Conservation (phyloP, 2,888 invertebrate species). For the Hanleya hanleyi region DNA sequence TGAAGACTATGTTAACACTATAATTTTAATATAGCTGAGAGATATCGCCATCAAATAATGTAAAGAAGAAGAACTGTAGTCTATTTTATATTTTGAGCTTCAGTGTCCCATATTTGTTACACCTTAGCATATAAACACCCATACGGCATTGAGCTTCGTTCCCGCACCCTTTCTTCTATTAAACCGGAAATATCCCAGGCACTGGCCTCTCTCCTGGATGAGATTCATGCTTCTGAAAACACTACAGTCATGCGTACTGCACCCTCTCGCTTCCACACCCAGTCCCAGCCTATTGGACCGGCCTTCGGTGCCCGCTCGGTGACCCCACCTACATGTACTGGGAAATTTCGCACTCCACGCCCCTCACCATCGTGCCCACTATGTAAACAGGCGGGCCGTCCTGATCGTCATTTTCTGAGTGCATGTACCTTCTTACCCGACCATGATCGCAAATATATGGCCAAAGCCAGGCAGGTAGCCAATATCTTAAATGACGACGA, state of each 20-base stretch:
- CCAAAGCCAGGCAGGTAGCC: too few species aligned
- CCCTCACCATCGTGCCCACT: conserved; percentile 22
- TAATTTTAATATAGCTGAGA: too few species aligned
- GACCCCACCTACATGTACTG: too few species aligned
- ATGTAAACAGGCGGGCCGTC: conserved; percentile 35
- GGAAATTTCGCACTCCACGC: not conserved
- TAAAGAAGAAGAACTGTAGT: too few species aligned
- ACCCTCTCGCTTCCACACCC: not conserved
- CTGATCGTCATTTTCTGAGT: conserved; percentile 35
- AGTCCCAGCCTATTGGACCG: too few species aligned
- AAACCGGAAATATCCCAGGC: conserved; percentile 44
- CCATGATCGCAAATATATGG: conserved; percentile 25
- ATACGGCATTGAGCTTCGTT: conserved; percentile 39
- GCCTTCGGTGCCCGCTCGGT: too few species aligned
- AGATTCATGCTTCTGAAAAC: conserved; percentile 10
- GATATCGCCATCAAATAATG: too few species aligned
- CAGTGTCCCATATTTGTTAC: too few species aligned
- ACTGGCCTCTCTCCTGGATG: conserved; percentile 22
- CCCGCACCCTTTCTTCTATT: conserved; percentile 39
- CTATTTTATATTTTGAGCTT: too few species aligned
- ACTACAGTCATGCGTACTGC: conserved; percentile 10
- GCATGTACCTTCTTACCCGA: conserved; percentile 38
- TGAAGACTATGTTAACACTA: too few species aligned
- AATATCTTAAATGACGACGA: too few species aligned
- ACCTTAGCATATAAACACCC: too few species aligned